Base-by-base conservation (phyloP, 2,888 invertebrate species). In the Syrphus vitripennis region DNA sequence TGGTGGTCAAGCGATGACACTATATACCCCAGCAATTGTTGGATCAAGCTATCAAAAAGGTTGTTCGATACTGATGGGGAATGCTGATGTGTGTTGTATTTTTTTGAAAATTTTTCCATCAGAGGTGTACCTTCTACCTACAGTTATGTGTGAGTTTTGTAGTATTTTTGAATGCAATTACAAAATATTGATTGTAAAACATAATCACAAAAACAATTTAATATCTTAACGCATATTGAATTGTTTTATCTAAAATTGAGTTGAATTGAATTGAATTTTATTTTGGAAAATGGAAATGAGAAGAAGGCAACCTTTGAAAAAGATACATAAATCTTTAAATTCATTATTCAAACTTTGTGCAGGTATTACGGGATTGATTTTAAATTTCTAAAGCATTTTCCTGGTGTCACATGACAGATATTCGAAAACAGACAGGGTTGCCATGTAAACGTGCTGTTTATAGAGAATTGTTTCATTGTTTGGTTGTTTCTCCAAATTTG, bases 171-270 rank as follows among this genome's bases (percentile, higher is more conserved):
- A 84, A 76, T 80, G 71, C 67, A 80, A 81, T 69, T 71, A 61
- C 71, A 80, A 80, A 65, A 77, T 81, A 81, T 81, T 81, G 61
- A 79, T 79, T 75, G 59, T 71, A 65, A 40, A 57, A 50, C 50
- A 50, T n/a, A n/a, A n/a, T n/a, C 26, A 63, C 14, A 80, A 83
- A 83, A 59, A 21, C 59, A 59, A 59, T 80, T 84, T 70, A 72
- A 69, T 61, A 72, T 45, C 50, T 61, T 80, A 65, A 70, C 55
- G 45, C 26, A 72, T 34, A 9, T 61, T 84, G 45, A 67, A 76
- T 80, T 76, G 84, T 76, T 75, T 45, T 45, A 3, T 9, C 24
- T 40, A 26, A 42, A 61, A 61, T 61, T 42, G 26, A 40, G 10
- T 26, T 40, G 29, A 45, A 65, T 65, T 65, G 19, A 45, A 65